phyloP scores from a whole-genome alignment of 2,888 invertebrate genomes.

The Himalopsyche tibetana region DNA sequence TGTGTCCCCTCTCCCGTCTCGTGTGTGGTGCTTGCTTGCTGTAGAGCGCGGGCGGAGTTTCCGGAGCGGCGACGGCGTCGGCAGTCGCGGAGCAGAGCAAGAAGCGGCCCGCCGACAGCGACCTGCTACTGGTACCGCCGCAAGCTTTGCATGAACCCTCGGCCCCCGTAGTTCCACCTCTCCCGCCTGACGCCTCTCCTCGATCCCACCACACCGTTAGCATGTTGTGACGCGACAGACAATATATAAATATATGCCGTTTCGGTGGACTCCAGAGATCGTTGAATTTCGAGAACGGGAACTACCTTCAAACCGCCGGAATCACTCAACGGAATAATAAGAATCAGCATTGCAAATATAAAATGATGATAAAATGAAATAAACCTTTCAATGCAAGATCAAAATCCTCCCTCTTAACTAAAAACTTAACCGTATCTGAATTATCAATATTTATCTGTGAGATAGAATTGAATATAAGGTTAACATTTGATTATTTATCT shows the following conservation, averaged over 20 bases:
- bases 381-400: too few species aligned
- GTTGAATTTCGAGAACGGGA: neutral
- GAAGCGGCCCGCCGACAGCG: conserved; percentile 94
- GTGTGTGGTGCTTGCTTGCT: conserved; percentile 65
- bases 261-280: neutral
- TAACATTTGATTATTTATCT: too few species aligned
- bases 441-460: too few species aligned
- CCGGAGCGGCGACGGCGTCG: conserved; percentile 78
- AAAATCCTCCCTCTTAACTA: too few species aligned
- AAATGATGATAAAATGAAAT: too few species aligned
- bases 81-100: conserved; percentile 91
- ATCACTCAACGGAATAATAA: neutral
- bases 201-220: conserved; percentile 66
- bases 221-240: conserved; percentile 59
- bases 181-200: conserved; percentile 68
- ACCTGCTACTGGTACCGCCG: conserved; percentile 95
- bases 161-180: conserved; percentile 68
- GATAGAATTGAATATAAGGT: too few species aligned
- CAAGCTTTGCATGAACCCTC: conserved; percentile 81
- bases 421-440: too few species aligned
- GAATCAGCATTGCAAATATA: too few species aligned
- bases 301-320: neutral
- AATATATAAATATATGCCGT: conserved; percentile 4
- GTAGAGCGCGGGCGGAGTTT: conserved; percentile 72
- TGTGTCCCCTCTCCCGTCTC: conserved; percentile 61